phyloP scores from a whole-genome alignment of 2,797 vertebrate genomes.

The Myioborus melanocephalus region DNA sequence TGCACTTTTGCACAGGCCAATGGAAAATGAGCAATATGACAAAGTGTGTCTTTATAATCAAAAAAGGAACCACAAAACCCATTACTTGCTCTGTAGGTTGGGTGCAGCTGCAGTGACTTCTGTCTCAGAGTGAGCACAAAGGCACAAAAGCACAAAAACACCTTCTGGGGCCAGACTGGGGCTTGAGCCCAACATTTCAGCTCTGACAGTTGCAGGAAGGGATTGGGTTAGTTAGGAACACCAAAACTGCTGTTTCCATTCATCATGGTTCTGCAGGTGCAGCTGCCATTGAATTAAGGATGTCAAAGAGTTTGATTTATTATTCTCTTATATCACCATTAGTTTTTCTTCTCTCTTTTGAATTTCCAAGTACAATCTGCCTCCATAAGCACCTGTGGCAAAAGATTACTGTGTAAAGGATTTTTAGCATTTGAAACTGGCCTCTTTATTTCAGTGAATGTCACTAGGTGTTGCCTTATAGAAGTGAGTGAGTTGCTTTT shows the following conservation, averaged over 20 bases:
- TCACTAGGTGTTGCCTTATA: background rate
- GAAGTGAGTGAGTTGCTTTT: background rate
- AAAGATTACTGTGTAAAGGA: background rate
- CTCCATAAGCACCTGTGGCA: background rate
- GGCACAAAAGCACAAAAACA: background rate
- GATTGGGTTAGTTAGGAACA: background rate
- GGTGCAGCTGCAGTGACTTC: background rate
- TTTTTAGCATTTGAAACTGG: background rate
- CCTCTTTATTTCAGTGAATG: background rate
- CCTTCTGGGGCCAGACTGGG: background rate
- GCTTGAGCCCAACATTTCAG: background rate
- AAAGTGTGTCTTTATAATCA: background rate
- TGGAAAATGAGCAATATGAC: conserved; percentile 21
- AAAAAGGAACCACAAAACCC: background rate
- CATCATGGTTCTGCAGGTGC: background rate
- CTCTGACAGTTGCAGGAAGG: fast-evolving
- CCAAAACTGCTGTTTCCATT: background rate
- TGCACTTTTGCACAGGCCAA: background rate
- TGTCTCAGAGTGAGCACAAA: background rate
- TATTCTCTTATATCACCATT: background rate
- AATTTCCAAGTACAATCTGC: background rate
- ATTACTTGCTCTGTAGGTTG: background rate
- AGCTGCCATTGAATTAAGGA: background rate
- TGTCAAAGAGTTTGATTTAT: background rate
- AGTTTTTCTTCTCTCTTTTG: background rate